Evolutionary conservation across 2,797 vertebrate genomes (phyloP).

Genomic region (Parambassis ranga): DNA sequence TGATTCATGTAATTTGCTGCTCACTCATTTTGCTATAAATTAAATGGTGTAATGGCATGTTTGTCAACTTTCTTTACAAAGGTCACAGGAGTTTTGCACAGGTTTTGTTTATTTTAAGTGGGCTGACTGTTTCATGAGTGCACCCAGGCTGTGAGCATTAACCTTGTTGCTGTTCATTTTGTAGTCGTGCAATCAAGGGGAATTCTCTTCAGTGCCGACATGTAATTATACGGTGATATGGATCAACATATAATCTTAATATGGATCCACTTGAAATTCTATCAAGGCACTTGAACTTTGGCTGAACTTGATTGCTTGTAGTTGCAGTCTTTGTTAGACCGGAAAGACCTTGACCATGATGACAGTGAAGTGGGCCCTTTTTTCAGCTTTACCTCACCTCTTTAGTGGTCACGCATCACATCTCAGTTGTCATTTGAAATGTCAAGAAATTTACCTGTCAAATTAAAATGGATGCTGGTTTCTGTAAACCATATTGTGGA

Average conservation of each 20-base stretch:
- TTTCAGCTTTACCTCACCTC: background rate
- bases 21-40: background rate
- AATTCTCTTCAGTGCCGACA: background rate
- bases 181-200: background rate
- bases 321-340: background rate
- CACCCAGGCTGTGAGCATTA: background rate
- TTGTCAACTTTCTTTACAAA: background rate
- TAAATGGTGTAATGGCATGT: background rate
- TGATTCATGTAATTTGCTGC: background rate
- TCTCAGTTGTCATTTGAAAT: too few species aligned
- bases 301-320: constrained; percentile 1
- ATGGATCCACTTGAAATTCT: constrained; percentile 7
- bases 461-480: background rate
- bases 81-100: background rate
- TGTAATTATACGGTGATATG: background rate
- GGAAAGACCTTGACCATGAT: background rate
- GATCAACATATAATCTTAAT: background rate
- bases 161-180: background rate
- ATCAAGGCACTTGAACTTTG: background rate
- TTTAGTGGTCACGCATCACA: too few species aligned
- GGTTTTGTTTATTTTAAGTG: background rate
- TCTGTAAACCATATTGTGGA: background rate
- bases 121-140: background rate
- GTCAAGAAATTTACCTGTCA: background rate
- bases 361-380: background rate